A percentile compares a stretch with the other conserved stretches of the same genome.
These are phyloP conservation scores for Macrostomum lignano DNA, from an alignment of 1,140 invertebrate genomes.

Conservation along the genomic window DNA sequence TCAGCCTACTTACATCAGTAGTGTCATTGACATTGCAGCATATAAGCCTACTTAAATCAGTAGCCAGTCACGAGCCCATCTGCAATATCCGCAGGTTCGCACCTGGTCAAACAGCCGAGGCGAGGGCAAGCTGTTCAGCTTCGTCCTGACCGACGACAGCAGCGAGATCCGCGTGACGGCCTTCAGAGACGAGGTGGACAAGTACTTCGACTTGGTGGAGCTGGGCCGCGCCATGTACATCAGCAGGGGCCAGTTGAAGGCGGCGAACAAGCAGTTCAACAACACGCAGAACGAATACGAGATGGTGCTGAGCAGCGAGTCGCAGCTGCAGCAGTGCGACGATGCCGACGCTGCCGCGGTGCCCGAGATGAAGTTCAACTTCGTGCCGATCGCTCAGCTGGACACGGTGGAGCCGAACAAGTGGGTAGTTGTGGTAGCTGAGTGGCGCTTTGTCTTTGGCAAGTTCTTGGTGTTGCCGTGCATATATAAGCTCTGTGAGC, in stretches of 20 bases:
- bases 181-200: conserved; percentile 62
- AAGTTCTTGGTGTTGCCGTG: no score
- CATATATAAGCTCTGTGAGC: no score
- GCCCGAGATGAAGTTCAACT: conserved; percentile 41
- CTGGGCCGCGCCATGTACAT: conserved; percentile 51
- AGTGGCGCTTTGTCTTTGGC: no score
- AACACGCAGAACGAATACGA: conserved; percentile 74
- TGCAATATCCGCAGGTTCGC: no score
- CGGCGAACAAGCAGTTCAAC: conserved; percentile 63
- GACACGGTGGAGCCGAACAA: no score
- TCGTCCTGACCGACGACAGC: conserved; percentile 65
- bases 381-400: conserved; percentile 46
- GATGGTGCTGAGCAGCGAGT: conserved; percentile 55
- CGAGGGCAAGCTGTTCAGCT: conserved; percentile 67
- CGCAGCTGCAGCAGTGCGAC: conserved; percentile 26
- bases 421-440: no score
- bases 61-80: no score
- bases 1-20: no score
- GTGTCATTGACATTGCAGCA: no score
- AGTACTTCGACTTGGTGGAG: conserved; percentile 61
- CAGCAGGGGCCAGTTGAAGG: conserved; percentile 46
- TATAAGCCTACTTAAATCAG: no score
- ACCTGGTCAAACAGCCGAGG: conserved; percentile 66
- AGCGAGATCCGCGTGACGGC: conserved; percentile 78
- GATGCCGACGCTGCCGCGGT: conserved; percentile 33